phyloP scores from a whole-genome alignment of 1,140 invertebrate genomes.

The Thaumatotibia leucotreta region DNA sequence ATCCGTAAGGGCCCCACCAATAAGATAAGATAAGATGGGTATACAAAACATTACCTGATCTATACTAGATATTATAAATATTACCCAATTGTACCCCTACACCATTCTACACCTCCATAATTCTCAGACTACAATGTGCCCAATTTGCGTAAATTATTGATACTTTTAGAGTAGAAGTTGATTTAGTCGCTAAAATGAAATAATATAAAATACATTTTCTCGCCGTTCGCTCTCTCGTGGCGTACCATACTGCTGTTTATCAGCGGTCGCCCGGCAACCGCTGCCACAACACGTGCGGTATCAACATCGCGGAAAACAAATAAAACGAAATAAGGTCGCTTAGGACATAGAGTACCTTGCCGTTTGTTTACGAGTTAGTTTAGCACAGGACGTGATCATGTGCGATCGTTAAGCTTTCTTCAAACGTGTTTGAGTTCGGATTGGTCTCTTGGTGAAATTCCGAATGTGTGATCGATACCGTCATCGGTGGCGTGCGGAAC shows the following conservation, averaged over 20 bases:
- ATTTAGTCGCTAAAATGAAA: no score
- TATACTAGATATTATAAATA: no score
- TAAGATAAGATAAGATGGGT: no score
- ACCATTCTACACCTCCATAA: no score
- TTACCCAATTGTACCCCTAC: no score
- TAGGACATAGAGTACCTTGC: background rate
- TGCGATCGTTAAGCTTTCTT: background rate
- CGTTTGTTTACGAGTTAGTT: background rate
- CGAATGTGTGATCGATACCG: slow-evolving; percentile 64
- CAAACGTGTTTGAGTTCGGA: background rate
- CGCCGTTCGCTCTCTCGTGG: background rate
- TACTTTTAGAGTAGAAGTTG: no score
- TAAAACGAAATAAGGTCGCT: slow-evolving; percentile 4
- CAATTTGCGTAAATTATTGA: no score
- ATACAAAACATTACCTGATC: no score
- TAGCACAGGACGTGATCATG: background rate
- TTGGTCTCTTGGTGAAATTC: slow-evolving; percentile 64
- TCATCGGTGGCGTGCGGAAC: slow-evolving; percentile 28
- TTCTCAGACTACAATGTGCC: no score
- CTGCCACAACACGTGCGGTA: slow-evolving; percentile 8
- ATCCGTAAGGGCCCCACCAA: no score
- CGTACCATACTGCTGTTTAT: background rate
- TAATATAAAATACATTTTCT: no score
- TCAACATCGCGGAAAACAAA: slow-evolving; percentile 14
- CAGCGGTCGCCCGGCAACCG: slow-evolving; percentile 10